phyloP scores from a whole-genome alignment of 2,888 invertebrate genomes.

The Hypercompe scribonia region DNA sequence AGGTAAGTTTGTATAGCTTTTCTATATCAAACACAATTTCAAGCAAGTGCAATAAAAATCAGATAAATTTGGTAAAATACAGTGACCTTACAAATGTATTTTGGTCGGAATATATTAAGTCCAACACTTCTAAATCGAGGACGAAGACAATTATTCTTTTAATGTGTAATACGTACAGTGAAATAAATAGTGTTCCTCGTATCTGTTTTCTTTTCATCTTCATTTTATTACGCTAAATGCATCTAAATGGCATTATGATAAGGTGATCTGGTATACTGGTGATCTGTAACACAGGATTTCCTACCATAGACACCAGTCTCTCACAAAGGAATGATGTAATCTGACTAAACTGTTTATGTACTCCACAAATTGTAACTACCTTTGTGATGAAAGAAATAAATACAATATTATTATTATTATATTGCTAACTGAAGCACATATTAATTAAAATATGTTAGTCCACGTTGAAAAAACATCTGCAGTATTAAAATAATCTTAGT shows the following conservation, averaged over 20 bases:
- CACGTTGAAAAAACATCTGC: not conserved
- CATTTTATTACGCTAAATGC: too few species aligned
- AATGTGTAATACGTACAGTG: not conserved
- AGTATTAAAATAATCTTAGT: not conserved
- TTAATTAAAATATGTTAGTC: not conserved
- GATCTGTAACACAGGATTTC: too few species aligned
- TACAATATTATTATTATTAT: too few species aligned
- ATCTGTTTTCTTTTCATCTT: not conserved
- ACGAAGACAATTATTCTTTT: not conserved
- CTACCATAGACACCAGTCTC: too few species aligned
- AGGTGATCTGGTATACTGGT: too few species aligned
- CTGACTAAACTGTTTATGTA: too few species aligned
- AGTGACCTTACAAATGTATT: not conserved
- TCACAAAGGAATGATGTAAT: too few species aligned
- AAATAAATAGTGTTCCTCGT: not conserved
- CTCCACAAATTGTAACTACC: too few species aligned
- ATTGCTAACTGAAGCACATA: too few species aligned
- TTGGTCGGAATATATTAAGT: not conserved
- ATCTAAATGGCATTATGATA: too few species aligned
- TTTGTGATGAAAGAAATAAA: too few species aligned
- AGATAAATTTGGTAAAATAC: not conserved
- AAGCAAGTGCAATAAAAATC: not conserved
- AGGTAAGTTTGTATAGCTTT: not conserved
- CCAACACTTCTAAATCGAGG: not conserved
- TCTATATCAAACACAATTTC: not conserved